A percentile compares a stretch with the other conserved stretches of the same genome.
These are phyloP conservation scores for Neoarius graeffei DNA, from an alignment of 2,113 vertebrate genomes.

Conservation along the genomic window DNA sequence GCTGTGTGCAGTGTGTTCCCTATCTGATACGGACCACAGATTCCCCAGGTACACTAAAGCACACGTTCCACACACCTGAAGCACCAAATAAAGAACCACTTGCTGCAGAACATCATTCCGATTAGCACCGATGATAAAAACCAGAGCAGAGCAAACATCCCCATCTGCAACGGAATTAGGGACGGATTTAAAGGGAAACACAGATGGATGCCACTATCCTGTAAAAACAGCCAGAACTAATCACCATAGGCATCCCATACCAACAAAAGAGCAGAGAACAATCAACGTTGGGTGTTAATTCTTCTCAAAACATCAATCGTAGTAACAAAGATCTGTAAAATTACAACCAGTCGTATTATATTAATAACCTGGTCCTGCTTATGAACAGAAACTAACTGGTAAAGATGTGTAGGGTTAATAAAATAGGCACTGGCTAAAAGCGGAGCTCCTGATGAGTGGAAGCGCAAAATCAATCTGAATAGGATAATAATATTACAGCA, in stretches of 20 bases:
- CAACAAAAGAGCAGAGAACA: not conserved
- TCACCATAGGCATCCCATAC: not conserved
- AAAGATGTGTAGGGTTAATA: not conserved
- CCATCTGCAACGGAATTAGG: not conserved
- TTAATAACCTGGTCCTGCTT: not conserved
- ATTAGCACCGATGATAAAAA: not conserved
- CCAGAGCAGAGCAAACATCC: not conserved
- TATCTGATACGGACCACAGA: not conserved
- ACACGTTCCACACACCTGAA: not conserved
- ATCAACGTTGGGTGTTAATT: not conserved
- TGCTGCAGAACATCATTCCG: not conserved
- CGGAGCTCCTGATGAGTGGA: too few species aligned
- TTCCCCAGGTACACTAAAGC: not conserved
- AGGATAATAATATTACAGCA: too few species aligned
- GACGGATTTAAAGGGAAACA: not conserved
- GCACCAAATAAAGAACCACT: not conserved
- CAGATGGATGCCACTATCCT: not conserved
- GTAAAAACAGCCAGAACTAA: not conserved
- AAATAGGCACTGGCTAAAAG: not conserved
- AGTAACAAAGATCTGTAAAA: not conserved
- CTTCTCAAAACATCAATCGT: not conserved
- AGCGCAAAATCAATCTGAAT: too few species aligned
- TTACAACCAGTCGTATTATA: not conserved
- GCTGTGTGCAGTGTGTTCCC: not conserved
- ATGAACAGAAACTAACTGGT: not conserved